A percentile compares a stretch with the other conserved stretches of the same genome.
These are phyloP conservation scores for Deilephila elpenor DNA, from an alignment of 2,888 invertebrate species.

Conservation along the genomic window DNA sequence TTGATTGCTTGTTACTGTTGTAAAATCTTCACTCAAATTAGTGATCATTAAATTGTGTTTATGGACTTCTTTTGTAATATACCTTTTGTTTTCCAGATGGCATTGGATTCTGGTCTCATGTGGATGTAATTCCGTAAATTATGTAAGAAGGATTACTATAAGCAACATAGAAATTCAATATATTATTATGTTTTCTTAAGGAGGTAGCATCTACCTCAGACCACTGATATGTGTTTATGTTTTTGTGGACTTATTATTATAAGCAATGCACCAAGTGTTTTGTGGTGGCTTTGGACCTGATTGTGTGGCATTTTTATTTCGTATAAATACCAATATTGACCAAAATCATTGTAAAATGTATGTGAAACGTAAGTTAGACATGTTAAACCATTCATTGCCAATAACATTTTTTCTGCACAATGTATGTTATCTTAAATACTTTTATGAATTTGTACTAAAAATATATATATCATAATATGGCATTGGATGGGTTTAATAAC, in stretches of 20 bases:
- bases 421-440: neutral
- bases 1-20: too few relatives aligned
- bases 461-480: neutral
- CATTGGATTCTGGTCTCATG: neutral
- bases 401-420: neutral
- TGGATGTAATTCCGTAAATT: neutral
- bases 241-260: neutral
- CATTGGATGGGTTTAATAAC: conserved; percentile 19
- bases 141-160: neutral
- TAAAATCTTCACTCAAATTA: too few relatives aligned
- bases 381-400: conserved; percentile 21
- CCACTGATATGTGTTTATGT: conserved; percentile 11
- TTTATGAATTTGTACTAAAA: neutral
- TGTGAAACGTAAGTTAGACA: neutral
- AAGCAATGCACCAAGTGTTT: neutral
- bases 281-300: conserved; percentile 11
- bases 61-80: neutral
- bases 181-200: neutral
- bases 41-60: too few relatives aligned
- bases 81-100: neutral
- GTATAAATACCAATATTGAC: conserved; percentile 16
- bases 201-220: conserved; percentile 21
- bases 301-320: conserved; percentile 23
- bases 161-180: neutral
- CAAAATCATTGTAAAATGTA: conserved; percentile 18